A percentile compares a stretch with the other conserved stretches of the same genome.
Conservation (phyloP, 2,888 invertebrate species). For the Drosophila quinaria region DNA sequence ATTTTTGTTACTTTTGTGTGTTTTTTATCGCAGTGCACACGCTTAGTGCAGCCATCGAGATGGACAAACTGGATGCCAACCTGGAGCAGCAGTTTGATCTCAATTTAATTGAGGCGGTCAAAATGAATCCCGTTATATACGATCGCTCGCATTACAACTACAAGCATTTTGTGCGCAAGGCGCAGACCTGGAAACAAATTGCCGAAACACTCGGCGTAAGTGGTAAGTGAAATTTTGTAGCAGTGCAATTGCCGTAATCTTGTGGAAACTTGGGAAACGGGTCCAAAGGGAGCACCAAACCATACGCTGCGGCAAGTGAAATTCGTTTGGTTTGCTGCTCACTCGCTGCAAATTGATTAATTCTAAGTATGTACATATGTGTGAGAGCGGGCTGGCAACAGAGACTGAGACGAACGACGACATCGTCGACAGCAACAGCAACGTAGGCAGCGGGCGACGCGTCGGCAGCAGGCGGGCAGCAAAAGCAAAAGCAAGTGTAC, state of each 20-base stretch:
- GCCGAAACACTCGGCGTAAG: constrained; percentile 83
- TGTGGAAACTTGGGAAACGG: constrained; percentile 18
- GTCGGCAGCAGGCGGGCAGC: constrained; percentile 68
- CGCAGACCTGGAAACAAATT: constrained; percentile 84
- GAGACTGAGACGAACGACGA: constrained; percentile 60
- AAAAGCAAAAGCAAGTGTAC: constrained; percentile 68
- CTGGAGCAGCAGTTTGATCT: constrained; percentile 84
- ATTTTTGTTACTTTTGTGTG: constrained; percentile 22
- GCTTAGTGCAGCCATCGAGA: constrained; percentile 74
- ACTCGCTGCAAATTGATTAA: constrained; percentile 65
- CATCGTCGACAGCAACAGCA: constrained; percentile 51
- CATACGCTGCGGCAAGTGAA: constrained; percentile 59
- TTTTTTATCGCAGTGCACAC: constrained; percentile 73
- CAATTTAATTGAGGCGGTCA: constrained; percentile 83
- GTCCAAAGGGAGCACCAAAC: constrained; percentile 46
- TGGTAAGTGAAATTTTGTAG: constrained; percentile 77
- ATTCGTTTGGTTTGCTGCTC: constrained; percentile 38
- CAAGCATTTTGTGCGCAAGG: constrained; percentile 83
- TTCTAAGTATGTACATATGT: constrained; percentile 49
- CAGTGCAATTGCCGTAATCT: constrained; percentile 9
- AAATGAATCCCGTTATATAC: constrained; percentile 84
- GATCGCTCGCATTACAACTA: constrained; percentile 84
- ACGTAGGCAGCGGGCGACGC: constrained; percentile 61
- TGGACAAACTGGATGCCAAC: constrained; percentile 84
- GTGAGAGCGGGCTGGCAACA: constrained; percentile 57